Evolutionary conservation across 2,888 invertebrate genomes (phyloP), one percentile per base, ranked within the genome.

Genomic region (Oscheius onirici): DNA sequence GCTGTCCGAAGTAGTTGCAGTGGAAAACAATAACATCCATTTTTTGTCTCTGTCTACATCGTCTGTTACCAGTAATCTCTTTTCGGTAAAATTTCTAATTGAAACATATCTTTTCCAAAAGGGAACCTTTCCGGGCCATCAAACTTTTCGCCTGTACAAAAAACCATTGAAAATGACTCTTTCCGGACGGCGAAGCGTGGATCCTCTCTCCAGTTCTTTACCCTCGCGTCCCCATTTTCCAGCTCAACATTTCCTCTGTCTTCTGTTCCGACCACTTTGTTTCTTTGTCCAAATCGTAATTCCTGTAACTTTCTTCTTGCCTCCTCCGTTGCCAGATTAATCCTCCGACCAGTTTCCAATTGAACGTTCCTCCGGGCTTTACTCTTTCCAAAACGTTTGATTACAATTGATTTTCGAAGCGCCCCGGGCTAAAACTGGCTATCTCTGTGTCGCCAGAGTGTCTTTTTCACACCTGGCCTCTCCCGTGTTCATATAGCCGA

Each of bases 381-480:
- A 15, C 20, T 46, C 20, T 20, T 20, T 55, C 54, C 26, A 11
- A 26, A 26, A 46, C 46, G 46, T 63, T 34, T 63, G 63, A 63
- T 63, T 49, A 63, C 34, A 55, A 26, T 49, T 22, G 49, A 22
- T 17, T 22, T 15, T 49, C 22, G 17, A 34, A 34, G 34, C 41
- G 60, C 24, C 60, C 43, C 20, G 11, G 11, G 34, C 34, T 49
- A 34, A 49, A 63, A 63, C 63, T 63, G 63, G 63, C 17, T 49
- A 34, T 34, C 34, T 34, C 34, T 34, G 34, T 34, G 41, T 55
- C 28, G 54, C 54, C n/a, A n/a, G n/a, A 46, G 46, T 24, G 63
- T 49, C 63, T 63, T 63, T 63, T 63, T 63, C 63, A 63, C 63
- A 63, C 63, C 46, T 63, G 46, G 63, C 63, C 49, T 63, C 49